These are phyloP conservation scores for Agraylea sexmaculata DNA, from an alignment of 1,140 invertebrate species.

Conservation along the genomic window DNA sequence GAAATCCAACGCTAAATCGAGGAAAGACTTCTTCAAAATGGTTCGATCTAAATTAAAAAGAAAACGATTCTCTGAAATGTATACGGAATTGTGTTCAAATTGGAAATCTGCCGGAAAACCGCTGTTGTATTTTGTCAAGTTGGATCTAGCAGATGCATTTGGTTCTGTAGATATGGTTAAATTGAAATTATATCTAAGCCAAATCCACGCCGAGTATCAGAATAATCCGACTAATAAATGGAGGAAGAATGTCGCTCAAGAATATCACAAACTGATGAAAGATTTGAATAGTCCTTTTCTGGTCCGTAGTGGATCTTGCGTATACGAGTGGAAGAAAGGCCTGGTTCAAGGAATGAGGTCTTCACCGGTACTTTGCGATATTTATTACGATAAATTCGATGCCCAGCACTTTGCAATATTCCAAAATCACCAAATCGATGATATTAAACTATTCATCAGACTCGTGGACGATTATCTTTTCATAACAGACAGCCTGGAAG, in stretches of 20 bases:
- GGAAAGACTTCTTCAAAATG: slow-evolving; percentile 15
- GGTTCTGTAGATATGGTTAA: slow-evolving; percentile 31
- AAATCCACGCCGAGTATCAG: slow-evolving; percentile 26
- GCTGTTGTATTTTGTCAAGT: slow-evolving; percentile 37
- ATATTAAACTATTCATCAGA: slow-evolving; percentile 29
- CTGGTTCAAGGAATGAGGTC: slow-evolving; percentile 38
- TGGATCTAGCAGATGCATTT: slow-evolving; percentile 37
- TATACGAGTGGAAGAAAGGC: slow-evolving; percentile 35
- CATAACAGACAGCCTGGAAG: slow-evolving; percentile 30
- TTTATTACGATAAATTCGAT: slow-evolving; percentile 35
- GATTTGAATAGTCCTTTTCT: slow-evolving; percentile 31
- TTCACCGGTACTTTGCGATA: slow-evolving; percentile 36
- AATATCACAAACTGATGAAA: slow-evolving; percentile 28
- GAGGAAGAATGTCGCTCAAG: slow-evolving; percentile 26
- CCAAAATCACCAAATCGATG: slow-evolving; percentile 9
- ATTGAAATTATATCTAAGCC: slow-evolving; percentile 27
- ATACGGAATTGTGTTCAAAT: slow-evolving; percentile 22
- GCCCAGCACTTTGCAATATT: slow-evolving; percentile 28
- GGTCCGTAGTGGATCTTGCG: slow-evolving; percentile 31
- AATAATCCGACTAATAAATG: slow-evolving; percentile 23
- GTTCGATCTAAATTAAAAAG: slow-evolving; percentile 9
- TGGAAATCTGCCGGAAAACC: slow-evolving; percentile 31
- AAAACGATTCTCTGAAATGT: slow-evolving; percentile 19
- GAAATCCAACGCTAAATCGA: slow-evolving; percentile 14
- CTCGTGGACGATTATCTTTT: slow-evolving; percentile 39